phyloP scores from a whole-genome alignment of 2,888 invertebrate species.

The Helicoverpa assulta region DNA sequence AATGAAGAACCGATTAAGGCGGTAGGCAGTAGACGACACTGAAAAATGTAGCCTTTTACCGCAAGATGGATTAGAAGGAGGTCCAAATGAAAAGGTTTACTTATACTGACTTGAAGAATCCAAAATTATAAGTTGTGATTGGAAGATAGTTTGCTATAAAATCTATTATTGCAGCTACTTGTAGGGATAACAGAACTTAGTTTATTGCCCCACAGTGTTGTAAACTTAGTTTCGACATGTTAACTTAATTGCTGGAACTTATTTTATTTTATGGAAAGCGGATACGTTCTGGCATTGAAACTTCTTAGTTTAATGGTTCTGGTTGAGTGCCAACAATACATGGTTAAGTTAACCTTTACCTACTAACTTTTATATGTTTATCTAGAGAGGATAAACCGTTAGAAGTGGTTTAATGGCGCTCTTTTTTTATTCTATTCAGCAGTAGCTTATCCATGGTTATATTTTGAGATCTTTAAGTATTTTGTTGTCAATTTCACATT shows the following conservation, averaged over 20 bases:
- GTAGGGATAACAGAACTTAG: slow-evolving; percentile 30
- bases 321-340: neutral
- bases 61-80: no score
- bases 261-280: slow-evolving; percentile 53
- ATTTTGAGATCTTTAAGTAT: neutral
- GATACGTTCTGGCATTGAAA: slow-evolving; percentile 34
- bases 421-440: no score
- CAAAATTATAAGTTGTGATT: neutral
- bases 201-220: slow-evolving; percentile 39
- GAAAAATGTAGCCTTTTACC: no score
- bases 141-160: neutral
- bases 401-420: neutral
- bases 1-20: no score
- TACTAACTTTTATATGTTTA: neutral
- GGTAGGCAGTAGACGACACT: no score
- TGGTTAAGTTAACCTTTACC: slow-evolving; percentile 3
- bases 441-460: no score
- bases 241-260: slow-evolving; percentile 50
- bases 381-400: neutral
- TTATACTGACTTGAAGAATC: neutral
- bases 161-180: slow-evolving; percentile 36
- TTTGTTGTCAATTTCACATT: neutral
- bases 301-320: slow-evolving; percentile 19
- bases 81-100: no score
- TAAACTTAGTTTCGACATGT: slow-evolving; percentile 44